These are phyloP conservation scores for Thecocarcelia acutangulata DNA, from an alignment of 2,888 invertebrate genomes.

Conservation along the genomic window DNA sequence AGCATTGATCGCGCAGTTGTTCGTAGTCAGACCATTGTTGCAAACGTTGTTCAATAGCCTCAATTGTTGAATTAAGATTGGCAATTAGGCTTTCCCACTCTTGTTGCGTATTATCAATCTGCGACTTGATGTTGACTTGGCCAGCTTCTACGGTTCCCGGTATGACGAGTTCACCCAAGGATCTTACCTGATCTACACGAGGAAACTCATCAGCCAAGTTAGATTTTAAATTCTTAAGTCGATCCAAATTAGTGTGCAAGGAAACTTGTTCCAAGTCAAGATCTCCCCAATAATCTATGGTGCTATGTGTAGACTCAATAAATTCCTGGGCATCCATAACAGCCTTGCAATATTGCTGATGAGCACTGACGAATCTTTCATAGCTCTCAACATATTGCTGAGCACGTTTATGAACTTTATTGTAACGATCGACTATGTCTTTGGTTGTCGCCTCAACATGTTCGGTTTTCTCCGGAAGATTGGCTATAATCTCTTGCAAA, in stretches of 20 bases:
- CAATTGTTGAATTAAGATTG: conserved; percentile 89
- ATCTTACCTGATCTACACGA: conserved; percentile 89
- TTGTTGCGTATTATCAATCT: conserved; percentile 93
- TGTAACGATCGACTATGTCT: conserved; percentile 87
- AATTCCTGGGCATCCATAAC: conserved; percentile 93
- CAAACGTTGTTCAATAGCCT: conserved; percentile 90
- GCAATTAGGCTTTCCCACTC: conserved; percentile 93
- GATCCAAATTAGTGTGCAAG: conserved; percentile 92
- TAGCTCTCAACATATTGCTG: conserved; percentile 91
- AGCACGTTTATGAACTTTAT: conserved; percentile 86
- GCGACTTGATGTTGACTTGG: conserved; percentile 91
- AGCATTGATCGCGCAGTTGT: conserved; percentile 90
- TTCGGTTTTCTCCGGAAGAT: conserved; percentile 89
- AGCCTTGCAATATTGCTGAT: conserved; percentile 93
- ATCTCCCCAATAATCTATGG: conserved; percentile 92
- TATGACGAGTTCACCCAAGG: conserved; percentile 93
- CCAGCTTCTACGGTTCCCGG: conserved; percentile 92
- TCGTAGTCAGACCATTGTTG: conserved; percentile 97
- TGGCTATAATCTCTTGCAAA: conserved; percentile 89
- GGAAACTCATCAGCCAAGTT: conserved; percentile 93
- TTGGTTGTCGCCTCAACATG: conserved; percentile 88
- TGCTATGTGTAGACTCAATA: conserved; percentile 91
- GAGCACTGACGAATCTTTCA: conserved; percentile 93
- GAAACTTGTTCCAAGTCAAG: conserved; percentile 91
- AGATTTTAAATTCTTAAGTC: conserved; percentile 89